These are phyloP conservation scores for Chlorops oryzae DNA, from an alignment of 1,140 invertebrate species.

Conservation along the genomic window DNA sequence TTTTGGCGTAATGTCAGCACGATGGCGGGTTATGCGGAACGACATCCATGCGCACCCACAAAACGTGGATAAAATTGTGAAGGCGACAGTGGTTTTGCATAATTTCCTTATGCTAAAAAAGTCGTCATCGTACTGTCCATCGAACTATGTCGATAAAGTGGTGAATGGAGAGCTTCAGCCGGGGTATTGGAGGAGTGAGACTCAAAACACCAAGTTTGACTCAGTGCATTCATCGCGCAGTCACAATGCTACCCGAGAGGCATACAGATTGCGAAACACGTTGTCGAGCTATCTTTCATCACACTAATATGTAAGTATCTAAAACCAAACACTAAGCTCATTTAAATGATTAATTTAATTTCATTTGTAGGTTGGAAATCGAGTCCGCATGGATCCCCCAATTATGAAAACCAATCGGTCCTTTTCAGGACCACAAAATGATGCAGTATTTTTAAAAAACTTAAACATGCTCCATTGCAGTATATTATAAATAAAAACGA, in stretches of 20 bases:
- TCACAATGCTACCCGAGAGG: background rate
- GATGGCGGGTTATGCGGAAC: background rate
- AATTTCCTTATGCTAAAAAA: constrained; percentile 1
- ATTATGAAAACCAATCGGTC: too few species aligned
- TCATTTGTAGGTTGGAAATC: too few species aligned
- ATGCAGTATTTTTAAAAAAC: too few species aligned
- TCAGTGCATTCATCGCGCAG: background rate
- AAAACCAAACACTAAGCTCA: too few species aligned
- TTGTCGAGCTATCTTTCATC: too few species aligned
- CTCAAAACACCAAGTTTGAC: background rate
- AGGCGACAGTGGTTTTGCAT: background rate
- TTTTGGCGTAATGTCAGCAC: constrained; percentile 39
- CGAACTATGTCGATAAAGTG: background rate
- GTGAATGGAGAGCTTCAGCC: background rate
- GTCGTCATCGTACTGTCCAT: background rate
- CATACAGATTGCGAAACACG: background rate
- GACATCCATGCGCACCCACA: background rate
- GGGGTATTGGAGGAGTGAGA: background rate
- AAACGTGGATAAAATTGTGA: constrained; percentile 7
- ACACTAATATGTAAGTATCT: too few species aligned
- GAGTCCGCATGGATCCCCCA: too few species aligned
- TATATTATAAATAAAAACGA: too few species aligned
- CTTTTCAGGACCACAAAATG: too few species aligned
- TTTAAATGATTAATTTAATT: too few species aligned
- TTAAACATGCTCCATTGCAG: too few species aligned